Conservation (phyloP, 1,140 invertebrate genomes). For the Elysia chlorotica region DNA sequence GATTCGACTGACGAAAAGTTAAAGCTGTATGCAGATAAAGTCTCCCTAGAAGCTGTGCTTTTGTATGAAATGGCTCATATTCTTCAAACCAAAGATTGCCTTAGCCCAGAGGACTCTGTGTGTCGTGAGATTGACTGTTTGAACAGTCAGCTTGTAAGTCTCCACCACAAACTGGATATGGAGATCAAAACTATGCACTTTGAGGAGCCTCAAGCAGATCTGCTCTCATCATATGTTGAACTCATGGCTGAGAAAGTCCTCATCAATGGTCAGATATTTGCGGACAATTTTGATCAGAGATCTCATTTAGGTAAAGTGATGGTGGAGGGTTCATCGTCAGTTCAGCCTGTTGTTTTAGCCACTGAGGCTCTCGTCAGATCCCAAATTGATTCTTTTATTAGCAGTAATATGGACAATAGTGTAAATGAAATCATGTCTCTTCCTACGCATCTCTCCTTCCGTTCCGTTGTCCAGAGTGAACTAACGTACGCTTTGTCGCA, state of each 20-base stretch:
- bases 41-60: slow-evolving; percentile 53
- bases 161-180: slow-evolving; percentile 43
- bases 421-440: slow-evolving; percentile 36
- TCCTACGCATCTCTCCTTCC: slow-evolving; percentile 44
- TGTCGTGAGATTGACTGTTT: slow-evolving; percentile 46
- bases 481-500: slow-evolving; percentile 47
- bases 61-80: slow-evolving; percentile 52
- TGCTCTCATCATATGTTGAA: slow-evolving; percentile 45
- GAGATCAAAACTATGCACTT: slow-evolving; percentile 36
- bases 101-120: slow-evolving; percentile 31
- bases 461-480: slow-evolving; percentile 49
- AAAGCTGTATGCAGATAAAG: slow-evolving; percentile 48
- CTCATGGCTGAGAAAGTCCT: slow-evolving; percentile 53
- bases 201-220: slow-evolving; percentile 31
- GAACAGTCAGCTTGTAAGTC: slow-evolving; percentile 37
- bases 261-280: slow-evolving; percentile 45
- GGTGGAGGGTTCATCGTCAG: slow-evolving; percentile 25
- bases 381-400: slow-evolving; percentile 47
- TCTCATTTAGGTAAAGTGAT: slow-evolving; percentile 34
- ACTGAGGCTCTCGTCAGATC: slow-evolving; percentile 48
- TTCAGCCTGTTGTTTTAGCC: slow-evolving; percentile 45
- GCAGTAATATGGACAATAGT: slow-evolving; percentile 37
- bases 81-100: slow-evolving; percentile 30
- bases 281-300: slow-evolving; percentile 37
- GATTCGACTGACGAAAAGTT: slow-evolving; percentile 36